Conservation (phyloP, 2,797 vertebrate genomes). For the Melanotaenia nigrans region DNA sequence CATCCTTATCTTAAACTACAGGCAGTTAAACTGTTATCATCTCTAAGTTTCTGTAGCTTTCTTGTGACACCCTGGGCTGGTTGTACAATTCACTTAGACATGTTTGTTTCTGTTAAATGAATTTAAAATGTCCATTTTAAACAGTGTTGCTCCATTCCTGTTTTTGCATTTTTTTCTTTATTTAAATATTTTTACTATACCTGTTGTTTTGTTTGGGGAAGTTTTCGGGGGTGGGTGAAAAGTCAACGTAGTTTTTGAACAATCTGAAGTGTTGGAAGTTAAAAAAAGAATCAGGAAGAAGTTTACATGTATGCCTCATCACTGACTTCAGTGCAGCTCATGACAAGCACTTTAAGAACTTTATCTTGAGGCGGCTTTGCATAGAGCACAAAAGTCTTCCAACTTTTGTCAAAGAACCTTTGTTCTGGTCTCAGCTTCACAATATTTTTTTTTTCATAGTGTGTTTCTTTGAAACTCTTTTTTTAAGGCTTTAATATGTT, state of each 20-base stretch:
- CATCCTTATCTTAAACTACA: neutral
- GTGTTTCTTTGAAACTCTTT: slow-evolving; percentile 47
- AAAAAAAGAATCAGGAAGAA: slow-evolving; percentile 43
- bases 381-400: slow-evolving; percentile 49
- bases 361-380: slow-evolving; percentile 70
- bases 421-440: slow-evolving; percentile 52
- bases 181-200: no score
- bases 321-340: slow-evolving; percentile 48
- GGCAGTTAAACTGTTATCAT: neutral
- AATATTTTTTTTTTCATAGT: slow-evolving; percentile 39
- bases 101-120: neutral
- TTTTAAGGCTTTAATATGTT: slow-evolving; percentile 36
- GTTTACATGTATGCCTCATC: slow-evolving; percentile 33
- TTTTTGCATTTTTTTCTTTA: no score
- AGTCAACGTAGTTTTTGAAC: neutral
- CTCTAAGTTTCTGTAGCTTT: neutral
- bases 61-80: neutral
- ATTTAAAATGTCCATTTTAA: slow-evolving; percentile 33
- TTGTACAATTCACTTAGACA: neutral
- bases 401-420: slow-evolving; percentile 44
- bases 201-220: no score
- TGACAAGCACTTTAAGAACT: slow-evolving; percentile 64
- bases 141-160: slow-evolving; percentile 13
- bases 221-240: neutral
- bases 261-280: slow-evolving; percentile 20